Conservation (phyloP, 2,888 invertebrate species). For the Eupithecia subumbrata region DNA sequence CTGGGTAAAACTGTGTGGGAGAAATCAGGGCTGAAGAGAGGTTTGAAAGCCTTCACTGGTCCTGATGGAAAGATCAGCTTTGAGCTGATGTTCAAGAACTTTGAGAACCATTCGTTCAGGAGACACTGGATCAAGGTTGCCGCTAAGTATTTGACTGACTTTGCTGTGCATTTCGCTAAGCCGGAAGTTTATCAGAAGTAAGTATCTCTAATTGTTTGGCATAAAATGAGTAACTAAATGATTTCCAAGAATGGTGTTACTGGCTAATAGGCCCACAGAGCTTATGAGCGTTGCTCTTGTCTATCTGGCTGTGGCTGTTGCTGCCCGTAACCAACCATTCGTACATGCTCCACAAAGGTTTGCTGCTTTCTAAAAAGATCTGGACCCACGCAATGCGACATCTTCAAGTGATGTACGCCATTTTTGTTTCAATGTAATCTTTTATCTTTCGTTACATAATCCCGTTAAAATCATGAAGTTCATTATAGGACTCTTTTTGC, state of each 20-base stretch:
- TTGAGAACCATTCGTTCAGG: slow-evolving; percentile 92
- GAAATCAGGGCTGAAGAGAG: slow-evolving; percentile 88
- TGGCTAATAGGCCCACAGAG: too few species aligned
- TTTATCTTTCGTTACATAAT: too few species aligned
- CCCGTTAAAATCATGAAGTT: too few species aligned
- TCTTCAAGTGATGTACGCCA: too few species aligned
- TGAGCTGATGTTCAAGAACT: slow-evolving; percentile 88
- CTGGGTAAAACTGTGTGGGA: slow-evolving; percentile 89
- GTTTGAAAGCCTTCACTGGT: slow-evolving; percentile 87
- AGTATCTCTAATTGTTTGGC: slow-evolving; percentile 36
- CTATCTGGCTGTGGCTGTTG: too few species aligned
- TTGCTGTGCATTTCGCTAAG: slow-evolving; percentile 89
- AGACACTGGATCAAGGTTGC: slow-evolving; percentile 91
- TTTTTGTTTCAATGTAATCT: too few species aligned
- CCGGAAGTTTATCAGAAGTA: slow-evolving; percentile 90
- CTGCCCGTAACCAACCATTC: too few species aligned
- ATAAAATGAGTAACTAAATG: neutral
- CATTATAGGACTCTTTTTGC: too few species aligned
- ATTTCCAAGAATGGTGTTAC: neutral
- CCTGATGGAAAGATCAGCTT: slow-evolving; percentile 88
- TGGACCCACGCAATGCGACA: too few species aligned
- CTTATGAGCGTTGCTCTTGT: too few species aligned
- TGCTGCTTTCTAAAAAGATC: too few species aligned
- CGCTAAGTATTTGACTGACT: slow-evolving; percentile 89
- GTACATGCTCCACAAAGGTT: too few species aligned